These are phyloP conservation scores for Phthorimaea operculella DNA, from an alignment of 1,140 invertebrate genomes.

Conservation along the genomic window DNA sequence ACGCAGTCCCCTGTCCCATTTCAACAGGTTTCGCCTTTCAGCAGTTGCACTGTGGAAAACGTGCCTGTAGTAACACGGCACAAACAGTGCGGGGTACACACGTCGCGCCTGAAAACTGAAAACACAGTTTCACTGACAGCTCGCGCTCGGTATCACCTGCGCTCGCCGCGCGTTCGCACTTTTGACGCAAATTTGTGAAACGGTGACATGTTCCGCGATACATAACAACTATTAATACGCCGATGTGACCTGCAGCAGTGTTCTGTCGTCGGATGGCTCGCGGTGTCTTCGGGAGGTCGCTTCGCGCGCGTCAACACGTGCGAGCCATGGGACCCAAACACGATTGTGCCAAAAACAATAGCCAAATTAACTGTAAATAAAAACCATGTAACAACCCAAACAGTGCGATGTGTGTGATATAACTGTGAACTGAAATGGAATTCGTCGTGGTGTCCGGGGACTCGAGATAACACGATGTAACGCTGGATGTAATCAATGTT, in stretches of 20 bases:
- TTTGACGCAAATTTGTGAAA: background rate
- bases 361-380: slow-evolving; percentile 20
- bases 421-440: slow-evolving; percentile 35
- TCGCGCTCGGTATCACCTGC: slow-evolving; percentile 45
- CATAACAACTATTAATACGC: slow-evolving; percentile 56
- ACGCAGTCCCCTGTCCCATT: slow-evolving; percentile 51
- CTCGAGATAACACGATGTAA: slow-evolving; percentile 45
- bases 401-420: slow-evolving; percentile 32
- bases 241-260: slow-evolving; percentile 31
- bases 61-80: slow-evolving; percentile 62
- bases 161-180: slow-evolving; percentile 26
- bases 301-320: slow-evolving; percentile 33
- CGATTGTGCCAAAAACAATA: slow-evolving; percentile 51
- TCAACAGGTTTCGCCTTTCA: slow-evolving; percentile 67
- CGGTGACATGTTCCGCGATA: slow-evolving; percentile 25
- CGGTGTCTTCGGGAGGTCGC: slow-evolving; percentile 21
- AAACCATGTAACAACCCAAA: background rate
- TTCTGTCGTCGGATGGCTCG: slow-evolving; percentile 30
- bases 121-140: slow-evolving; percentile 63
- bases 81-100: slow-evolving; percentile 59
- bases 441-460: slow-evolving; percentile 21
- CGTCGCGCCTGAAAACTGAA: slow-evolving; percentile 57
- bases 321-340: slow-evolving; percentile 39
- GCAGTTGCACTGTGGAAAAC: slow-evolving; percentile 54
- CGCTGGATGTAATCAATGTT: slow-evolving; percentile 44